Evolutionary conservation across 1,140 invertebrate genomes (phyloP).

Genomic region (Eueides isabella): DNA sequence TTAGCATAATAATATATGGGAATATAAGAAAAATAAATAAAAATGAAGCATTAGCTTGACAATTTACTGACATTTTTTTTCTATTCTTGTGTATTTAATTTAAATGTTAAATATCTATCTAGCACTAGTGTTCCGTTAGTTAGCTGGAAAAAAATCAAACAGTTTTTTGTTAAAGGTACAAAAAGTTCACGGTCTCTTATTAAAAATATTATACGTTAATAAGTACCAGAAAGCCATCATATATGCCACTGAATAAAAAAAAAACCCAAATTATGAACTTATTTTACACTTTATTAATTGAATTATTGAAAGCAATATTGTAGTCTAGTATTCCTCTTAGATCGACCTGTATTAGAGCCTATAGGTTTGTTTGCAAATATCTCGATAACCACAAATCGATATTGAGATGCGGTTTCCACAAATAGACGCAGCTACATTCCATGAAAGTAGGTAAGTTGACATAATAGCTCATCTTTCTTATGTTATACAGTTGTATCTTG

Average conservation of each 20-base stretch:
- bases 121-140: no score
- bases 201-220: no score
- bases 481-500: not conserved
- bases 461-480: constrained; percentile 3
- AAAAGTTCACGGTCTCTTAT: no score
- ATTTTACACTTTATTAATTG: no score
- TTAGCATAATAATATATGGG: not conserved
- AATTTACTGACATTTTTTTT: not conserved
- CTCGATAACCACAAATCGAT: constrained; percentile 7
- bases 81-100: not conserved
- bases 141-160: no score
- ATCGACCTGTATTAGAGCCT: not conserved
- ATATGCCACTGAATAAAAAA: no score
- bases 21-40: not conserved
- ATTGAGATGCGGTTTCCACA: constrained; percentile 7
- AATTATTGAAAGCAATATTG: not conserved
- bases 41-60: not conserved
- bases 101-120: not conserved
- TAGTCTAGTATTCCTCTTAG: not conserved
- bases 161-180: no score
- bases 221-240: no score
- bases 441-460: constrained; percentile 9
- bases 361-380: constrained; percentile 5
- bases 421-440: constrained; percentile 2
- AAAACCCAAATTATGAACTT: no score